Base-by-base conservation (phyloP, 2,113 vertebrate species). In the Trogon surrucura region DNA sequence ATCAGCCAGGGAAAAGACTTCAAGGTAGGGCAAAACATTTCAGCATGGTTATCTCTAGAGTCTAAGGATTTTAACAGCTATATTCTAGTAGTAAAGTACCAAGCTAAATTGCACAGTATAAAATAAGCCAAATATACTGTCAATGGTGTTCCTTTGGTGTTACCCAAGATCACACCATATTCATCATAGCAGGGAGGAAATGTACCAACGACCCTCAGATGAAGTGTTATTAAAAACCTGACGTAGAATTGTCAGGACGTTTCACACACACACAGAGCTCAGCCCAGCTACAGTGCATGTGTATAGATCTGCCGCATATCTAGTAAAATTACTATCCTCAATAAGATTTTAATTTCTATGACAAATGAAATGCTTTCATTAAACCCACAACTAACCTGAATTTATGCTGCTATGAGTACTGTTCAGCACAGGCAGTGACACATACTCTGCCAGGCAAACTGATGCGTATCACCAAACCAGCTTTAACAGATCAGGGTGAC, bases 111-210 rank as follows among this genome's bases (percentile, higher is more conserved):
- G 67, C 27, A 86, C 23, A 38, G 9, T 47, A 70, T 54, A 70
- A 80, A 82, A 50, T 29, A 65, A 57, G 25, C 8, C 30, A 1
- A n/a, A 67, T 21, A 32, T 50, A 53, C 11, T 56, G 26, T n/a
- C 69, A 25, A 11, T 16, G 21, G 47, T 65, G 47, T 65, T 87
- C 34, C 47, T 81, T 12, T 66, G 27, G 36, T 26, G 15, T 10
- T 32, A 72, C 13, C 10, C 62, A 71, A 51, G 29, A 70, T 27
- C 20, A 65, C 25, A 38, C 13, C 73, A 1, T 12, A 41, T 7
- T 57, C 9, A 53, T 44, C 22, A 65, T 0, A 2, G 22, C 5
- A 2, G 13, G 2, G 3, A 65, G 5, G 6, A 91, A 47, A 16
- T 3, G 21, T 5, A 69, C 14, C 22, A 73, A 57, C 27, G 58